phyloP scores from a whole-genome alignment of 2,888 invertebrate species.

The Cantharis flavilabris region DNA sequence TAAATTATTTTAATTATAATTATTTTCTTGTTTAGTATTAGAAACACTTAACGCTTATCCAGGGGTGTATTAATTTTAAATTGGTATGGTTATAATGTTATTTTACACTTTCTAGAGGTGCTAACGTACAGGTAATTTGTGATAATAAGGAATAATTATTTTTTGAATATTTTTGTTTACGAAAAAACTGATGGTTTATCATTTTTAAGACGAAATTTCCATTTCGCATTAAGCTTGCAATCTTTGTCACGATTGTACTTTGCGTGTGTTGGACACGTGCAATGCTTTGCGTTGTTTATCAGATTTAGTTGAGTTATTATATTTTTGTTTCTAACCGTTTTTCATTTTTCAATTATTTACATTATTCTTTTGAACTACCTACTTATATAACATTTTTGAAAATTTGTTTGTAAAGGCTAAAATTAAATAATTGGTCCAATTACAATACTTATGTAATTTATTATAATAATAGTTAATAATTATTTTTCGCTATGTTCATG shows the following conservation, averaged over 20 bases:
- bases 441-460: no score
- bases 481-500: no score
- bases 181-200: background rate
- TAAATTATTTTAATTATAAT: background rate
- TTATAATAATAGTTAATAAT: no score
- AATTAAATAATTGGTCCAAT: no score
- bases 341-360: background rate
- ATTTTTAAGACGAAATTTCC: background rate
- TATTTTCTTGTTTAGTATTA: background rate
- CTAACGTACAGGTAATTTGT: no score
- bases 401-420: no score
- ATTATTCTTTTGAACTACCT: background rate
- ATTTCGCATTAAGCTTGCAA: background rate
- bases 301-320: conserved; percentile 16
- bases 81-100: no score
- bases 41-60: no score
- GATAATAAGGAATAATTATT: background rate
- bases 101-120: background rate
- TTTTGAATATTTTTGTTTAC: background rate
- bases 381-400: no score
- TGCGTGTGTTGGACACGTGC: conserved; percentile 31
- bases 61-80: background rate
- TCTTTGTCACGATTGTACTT: conserved; percentile 23
- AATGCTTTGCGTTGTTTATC: conserved; percentile 17
- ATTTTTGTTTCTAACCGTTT: background rate